Conservation (phyloP, 2,113 vertebrate species). For the Hymenochirus boettgeri region DNA sequence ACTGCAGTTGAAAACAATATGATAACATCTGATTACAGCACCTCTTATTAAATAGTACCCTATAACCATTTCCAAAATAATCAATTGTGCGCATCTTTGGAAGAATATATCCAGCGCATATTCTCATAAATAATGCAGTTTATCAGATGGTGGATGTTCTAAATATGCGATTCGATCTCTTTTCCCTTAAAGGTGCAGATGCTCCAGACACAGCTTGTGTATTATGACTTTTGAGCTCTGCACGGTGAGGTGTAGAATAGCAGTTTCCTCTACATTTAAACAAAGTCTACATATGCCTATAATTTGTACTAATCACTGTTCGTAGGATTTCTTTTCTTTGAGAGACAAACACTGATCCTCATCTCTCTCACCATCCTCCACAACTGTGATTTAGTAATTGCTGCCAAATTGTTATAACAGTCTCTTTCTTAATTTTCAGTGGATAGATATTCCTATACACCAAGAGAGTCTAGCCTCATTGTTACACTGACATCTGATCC, state of each 20-base stretch:
- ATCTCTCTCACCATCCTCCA: background rate
- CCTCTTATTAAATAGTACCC: too few species aligned
- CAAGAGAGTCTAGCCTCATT: constrained; percentile 31
- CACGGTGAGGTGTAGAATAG: background rate
- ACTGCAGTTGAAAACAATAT: too few species aligned
- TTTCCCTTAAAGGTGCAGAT: too few species aligned
- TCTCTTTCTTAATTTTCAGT: constrained; percentile 16
- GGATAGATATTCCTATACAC: constrained; percentile 32
- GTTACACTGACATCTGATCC: constrained; percentile 33
- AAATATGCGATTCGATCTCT: too few species aligned
- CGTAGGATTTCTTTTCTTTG: background rate
- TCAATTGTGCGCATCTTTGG: too few species aligned
- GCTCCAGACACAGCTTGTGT: background rate
- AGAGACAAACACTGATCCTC: background rate
- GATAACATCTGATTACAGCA: too few species aligned
- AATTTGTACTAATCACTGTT: background rate
- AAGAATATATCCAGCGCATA: too few species aligned
- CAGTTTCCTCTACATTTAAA: background rate
- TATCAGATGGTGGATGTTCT: too few species aligned
- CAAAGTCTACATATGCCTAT: background rate
- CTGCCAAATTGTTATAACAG: constrained; percentile 15
- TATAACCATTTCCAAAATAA: too few species aligned
- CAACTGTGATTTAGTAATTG: constrained; percentile 8
- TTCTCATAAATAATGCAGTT: too few species aligned
- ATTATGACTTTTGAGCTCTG: background rate